Percentiles rank a stretch among this genome's conserved stretches.
Conservation (phyloP, 1,140 invertebrate genomes). For the Drosophila mauritiana region DNA sequence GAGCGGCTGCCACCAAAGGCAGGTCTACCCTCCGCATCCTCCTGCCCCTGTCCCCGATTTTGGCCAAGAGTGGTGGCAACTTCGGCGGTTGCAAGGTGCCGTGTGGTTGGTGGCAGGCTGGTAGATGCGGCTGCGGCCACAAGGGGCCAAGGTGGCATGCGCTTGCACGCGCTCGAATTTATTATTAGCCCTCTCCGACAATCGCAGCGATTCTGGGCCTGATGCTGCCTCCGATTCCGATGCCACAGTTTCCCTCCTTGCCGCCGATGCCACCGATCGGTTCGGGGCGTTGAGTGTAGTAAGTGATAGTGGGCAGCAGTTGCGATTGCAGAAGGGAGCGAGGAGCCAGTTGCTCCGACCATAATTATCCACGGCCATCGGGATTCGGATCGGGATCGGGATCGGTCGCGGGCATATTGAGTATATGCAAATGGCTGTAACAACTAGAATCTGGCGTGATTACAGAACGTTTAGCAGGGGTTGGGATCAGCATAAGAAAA, state of each 20-base stretch:
- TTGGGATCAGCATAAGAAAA: neutral
- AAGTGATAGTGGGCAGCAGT: constrained; percentile 73
- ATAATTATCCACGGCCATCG: constrained; percentile 57
- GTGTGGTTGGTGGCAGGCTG: neutral
- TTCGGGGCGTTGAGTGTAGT: constrained; percentile 77
- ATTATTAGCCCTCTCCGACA: constrained; percentile 68
- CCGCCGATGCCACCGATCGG: constrained; percentile 40
- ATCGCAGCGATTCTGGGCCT: constrained; percentile 34
- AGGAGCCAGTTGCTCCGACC: constrained; percentile 22
- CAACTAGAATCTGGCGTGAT: constrained; percentile 55
- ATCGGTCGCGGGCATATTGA: constrained; percentile 21
- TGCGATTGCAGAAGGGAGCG: constrained; percentile 2
- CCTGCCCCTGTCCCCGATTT: neutral
- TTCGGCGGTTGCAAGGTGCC: constrained; percentile 33
- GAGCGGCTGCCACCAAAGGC: constrained; percentile 78
- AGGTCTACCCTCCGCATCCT: neutral
- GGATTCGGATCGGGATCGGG: neutral
- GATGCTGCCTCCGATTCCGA: constrained; percentile 36
- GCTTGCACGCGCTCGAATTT: constrained; percentile 80
- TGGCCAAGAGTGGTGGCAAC: constrained; percentile 14
- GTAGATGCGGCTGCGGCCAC: neutral
- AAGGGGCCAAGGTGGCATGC: constrained; percentile 53
- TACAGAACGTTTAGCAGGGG: constrained; percentile 23
- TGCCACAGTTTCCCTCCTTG: neutral
- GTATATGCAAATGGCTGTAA: constrained; percentile 48